Percentiles rank a stretch among this genome's conserved stretches.
These are phyloP conservation scores for Brienomyrus longianalis DNA, from an alignment of 2,113 vertebrate genomes.

Conservation along the genomic window DNA sequence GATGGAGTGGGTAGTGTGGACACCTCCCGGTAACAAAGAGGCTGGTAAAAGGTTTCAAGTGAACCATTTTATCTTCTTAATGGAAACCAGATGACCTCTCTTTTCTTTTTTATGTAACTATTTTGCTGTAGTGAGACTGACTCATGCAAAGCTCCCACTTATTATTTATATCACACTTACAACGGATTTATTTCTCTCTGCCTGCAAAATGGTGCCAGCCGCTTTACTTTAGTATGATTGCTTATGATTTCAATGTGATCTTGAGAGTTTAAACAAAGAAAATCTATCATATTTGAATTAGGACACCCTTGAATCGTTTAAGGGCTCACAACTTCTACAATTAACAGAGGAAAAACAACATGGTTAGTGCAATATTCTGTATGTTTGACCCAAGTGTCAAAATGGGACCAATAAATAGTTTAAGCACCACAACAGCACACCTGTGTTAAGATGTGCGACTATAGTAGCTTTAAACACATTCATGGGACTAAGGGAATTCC, in stretches of 20 bases:
- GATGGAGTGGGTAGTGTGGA: slow-evolving; percentile 86
- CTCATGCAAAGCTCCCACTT: slow-evolving; percentile 45
- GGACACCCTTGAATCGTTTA: slow-evolving; percentile 20
- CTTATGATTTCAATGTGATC: slow-evolving; percentile 26
- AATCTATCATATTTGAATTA: slow-evolving; percentile 37
- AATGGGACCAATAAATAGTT: slow-evolving; percentile 27
- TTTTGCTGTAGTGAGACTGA: slow-evolving; percentile 57
- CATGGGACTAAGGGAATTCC: not conserved
- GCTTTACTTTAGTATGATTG: slow-evolving; percentile 19
- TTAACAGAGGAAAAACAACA: slow-evolving; percentile 26
- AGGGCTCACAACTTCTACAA: slow-evolving; percentile 20
- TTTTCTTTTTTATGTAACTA: slow-evolving; percentile 67
- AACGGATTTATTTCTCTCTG: slow-evolving; percentile 35
- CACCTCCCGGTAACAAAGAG: slow-evolving; percentile 89
- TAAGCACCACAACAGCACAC: slow-evolving; percentile 21
- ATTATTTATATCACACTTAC: slow-evolving; percentile 45
- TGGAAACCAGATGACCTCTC: slow-evolving; percentile 94
- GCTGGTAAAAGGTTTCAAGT: slow-evolving; percentile 93
- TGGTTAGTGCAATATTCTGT: slow-evolving; percentile 18
- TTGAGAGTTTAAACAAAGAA: slow-evolving; percentile 24
- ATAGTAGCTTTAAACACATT: slow-evolving; percentile 4
- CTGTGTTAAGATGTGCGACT: slow-evolving; percentile 16
- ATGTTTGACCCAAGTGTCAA: slow-evolving; percentile 9
- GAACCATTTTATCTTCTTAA: slow-evolving; percentile 99
- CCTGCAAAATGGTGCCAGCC: slow-evolving; percentile 1